Evolutionary conservation across 35 echinoderm and acorn worm species (phyloP).

Genomic region (Stichopus chloronotus): DNA sequence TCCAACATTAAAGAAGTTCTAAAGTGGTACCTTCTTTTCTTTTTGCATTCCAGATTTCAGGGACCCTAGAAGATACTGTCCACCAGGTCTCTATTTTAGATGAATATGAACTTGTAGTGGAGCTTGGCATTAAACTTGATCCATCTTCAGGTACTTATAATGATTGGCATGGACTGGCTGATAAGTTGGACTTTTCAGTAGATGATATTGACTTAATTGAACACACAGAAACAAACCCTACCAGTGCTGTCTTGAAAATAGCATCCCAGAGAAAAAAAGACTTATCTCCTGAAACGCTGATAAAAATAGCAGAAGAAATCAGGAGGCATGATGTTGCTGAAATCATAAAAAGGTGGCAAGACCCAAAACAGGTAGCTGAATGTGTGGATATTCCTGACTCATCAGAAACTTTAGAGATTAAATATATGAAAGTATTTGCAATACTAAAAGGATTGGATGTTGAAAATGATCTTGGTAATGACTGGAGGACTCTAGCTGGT

Average conservation of each 20-base stretch:
- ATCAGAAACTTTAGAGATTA: neutral
- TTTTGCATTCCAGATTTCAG: too few relatives aligned
- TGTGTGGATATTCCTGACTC: neutral
- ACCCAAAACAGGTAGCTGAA: neutral
- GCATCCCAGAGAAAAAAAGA: neutral
- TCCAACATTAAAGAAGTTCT: too few relatives aligned
- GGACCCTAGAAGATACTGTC: too few relatives aligned
- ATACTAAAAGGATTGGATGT: neutral
- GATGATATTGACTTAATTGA: neutral
- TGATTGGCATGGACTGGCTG: neutral
- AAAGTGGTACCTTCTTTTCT: too few relatives aligned
- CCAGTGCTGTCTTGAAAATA: neutral
- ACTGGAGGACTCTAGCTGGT: neutral
- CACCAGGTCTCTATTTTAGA: too few relatives aligned
- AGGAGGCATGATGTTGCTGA: neutral
- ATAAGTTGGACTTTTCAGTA: neutral
- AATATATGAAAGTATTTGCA: neutral
- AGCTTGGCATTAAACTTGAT: neutral
- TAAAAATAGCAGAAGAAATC: neutral
- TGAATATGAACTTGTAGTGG: too few relatives aligned
- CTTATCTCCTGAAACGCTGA: neutral
- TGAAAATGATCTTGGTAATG: conserved; percentile 15
- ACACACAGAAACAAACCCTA: neutral
- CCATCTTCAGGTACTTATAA: neutral
- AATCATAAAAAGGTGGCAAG: neutral